Base-by-base conservation (phyloP, 1,140 invertebrate species). In the Zophobas morio region DNA sequence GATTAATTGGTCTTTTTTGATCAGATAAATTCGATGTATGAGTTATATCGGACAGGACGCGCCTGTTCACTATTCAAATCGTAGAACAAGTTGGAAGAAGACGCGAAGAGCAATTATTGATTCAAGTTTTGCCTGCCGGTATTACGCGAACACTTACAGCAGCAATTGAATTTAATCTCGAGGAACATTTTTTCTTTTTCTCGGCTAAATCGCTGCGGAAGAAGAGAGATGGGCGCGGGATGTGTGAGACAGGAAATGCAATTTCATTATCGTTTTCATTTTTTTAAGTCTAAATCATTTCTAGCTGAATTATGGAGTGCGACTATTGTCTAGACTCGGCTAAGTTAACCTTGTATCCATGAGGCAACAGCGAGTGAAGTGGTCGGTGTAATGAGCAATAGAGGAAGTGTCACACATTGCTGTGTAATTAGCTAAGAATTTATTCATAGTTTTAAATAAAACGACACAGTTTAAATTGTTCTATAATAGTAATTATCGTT, bases 361-460 rank as follows among this genome's bases (percentile, higher is more conserved):
- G 36, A 40, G 57, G 57, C 57, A 57, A 35, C 2, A 20, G 6
- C 34, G 20, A 73, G 70, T 73, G 70, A 73, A 73, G 39, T 54
- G 70, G 39, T 37, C 37, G 6, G 70, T 46, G 8, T 73, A 53
- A 54, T 54, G 6, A 54, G 70, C 20, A 71, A 71, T 46, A 49
- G 35, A 73, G 70, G 70, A 73, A 73, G 53, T 73, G 53, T 54
- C 70, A 39, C 46, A 73, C 37, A 73, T 73, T n/a, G 47, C 46
- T 73, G 54, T 54, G 47, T 53, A 73, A 73, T 73, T 73, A 39
- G 39, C 39, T 36, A 73, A 73, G 37, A 73, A 73, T 73, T 54
- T 54, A 53, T 54, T 73, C 37, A 35, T 54, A 36, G 49, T 35
- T 36, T 53, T 53, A 53, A 73, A 51, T 51, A 51, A 51, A 46